Conservation (phyloP, 2,888 invertebrate species). For the Brenthis daphne region DNA sequence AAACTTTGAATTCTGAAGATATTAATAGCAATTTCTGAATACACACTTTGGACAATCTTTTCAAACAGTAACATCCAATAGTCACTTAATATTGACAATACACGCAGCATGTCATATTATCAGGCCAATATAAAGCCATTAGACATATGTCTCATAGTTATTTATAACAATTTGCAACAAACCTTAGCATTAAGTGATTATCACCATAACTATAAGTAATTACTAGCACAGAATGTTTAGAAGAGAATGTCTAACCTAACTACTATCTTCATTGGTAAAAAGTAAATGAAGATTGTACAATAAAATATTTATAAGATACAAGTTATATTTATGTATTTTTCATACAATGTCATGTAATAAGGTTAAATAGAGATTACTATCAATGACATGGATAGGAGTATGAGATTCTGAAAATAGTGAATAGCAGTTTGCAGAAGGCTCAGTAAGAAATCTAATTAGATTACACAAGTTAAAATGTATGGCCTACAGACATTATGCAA, state of each 20-base stretch:
- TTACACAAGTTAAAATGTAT: constrained; percentile 23
- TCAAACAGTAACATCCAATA: constrained; percentile 36
- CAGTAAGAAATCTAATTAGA: constrained; percentile 33
- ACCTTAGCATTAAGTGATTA: constrained; percentile 66
- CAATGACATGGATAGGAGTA: constrained; percentile 45
- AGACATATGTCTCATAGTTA: constrained; percentile 45
- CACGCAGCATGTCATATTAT: constrained; percentile 26
- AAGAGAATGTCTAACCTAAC: constrained; percentile 47
- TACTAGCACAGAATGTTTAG: constrained; percentile 67
- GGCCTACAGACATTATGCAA: constrained; percentile 16
- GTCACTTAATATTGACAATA: constrained; percentile 30
- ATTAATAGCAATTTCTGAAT: constrained; percentile 28
- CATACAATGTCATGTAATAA: constrained; percentile 41
- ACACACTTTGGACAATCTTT: constrained; percentile 33
- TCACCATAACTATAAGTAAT: constrained; percentile 66
- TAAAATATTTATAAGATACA: constrained; percentile 25
- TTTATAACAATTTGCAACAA: constrained; percentile 64
- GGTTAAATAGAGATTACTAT: constrained; percentile 36
- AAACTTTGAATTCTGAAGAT: constrained; percentile 27
- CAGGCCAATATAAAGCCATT: constrained; percentile 37
- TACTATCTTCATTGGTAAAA: constrained; percentile 33
- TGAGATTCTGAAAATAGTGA: constrained; percentile 50
- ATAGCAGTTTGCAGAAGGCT: constrained; percentile 32
- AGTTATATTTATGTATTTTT: constrained; percentile 27
- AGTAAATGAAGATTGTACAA: constrained; percentile 33